Conservation (phyloP, 2,797 vertebrate genomes). For the Florisuga fusca region DNA sequence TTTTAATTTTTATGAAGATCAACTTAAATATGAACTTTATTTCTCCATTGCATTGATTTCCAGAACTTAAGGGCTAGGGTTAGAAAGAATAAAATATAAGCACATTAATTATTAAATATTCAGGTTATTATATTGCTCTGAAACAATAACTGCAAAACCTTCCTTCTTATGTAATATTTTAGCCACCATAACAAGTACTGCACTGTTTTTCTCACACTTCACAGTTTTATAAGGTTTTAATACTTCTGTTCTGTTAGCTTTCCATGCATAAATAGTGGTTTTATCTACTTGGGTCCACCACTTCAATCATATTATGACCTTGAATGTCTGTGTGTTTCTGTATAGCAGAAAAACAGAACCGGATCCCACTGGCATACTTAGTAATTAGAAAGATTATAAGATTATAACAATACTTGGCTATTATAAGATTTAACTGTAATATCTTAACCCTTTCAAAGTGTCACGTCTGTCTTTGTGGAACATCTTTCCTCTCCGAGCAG, state of each 20-base stretch:
- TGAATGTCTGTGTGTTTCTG: not conserved
- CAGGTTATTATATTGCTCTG: not conserved
- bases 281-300: not conserved
- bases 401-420: not conserved
- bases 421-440: not conserved
- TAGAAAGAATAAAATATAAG: not conserved
- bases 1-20: not conserved
- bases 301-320: not conserved
- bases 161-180: not conserved
- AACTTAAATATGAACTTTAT: not conserved
- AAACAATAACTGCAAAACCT: not conserved
- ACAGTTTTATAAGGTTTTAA: not conserved
- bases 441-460: not conserved
- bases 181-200: not conserved
- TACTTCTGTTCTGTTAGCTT: not conserved
- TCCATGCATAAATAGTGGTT: not conserved
- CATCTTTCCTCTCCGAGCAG: not conserved
- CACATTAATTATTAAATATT: not conserved
- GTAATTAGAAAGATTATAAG: not conserved
- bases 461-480: not conserved
- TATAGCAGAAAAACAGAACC: conserved; percentile 14
- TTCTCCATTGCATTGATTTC: not conserved
- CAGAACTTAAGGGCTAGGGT: not conserved
- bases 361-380: not conserved
- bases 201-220: not conserved